A percentile compares a stretch with the other conserved stretches of the same genome.
Conservation (phyloP, 1,140 invertebrate species). For the Dufourea novaeangliae region DNA sequence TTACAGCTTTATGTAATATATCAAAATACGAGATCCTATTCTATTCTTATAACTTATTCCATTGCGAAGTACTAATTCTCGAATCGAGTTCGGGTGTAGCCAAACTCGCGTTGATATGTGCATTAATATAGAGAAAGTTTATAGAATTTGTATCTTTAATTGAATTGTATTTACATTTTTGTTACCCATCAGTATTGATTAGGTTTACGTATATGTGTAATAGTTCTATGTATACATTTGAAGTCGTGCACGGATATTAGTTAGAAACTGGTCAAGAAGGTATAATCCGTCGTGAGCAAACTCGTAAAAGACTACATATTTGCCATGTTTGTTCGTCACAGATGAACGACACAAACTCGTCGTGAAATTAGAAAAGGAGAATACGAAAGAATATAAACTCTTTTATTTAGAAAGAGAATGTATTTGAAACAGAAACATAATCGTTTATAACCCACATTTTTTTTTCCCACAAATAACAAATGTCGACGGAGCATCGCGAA, state of each 20-base stretch:
- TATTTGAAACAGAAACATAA: constrained; percentile 1
- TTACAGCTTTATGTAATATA: constrained; percentile 41
- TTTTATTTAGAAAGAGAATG: constrained; percentile 1
- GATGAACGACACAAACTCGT: constrained; percentile 16
- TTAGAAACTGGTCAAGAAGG: constrained; percentile 30
- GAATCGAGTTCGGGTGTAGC: constrained; percentile 15
- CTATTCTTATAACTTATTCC: constrained; percentile 32
- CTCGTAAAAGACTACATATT: constrained; percentile 31
- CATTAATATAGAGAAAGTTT: constrained; percentile 58
- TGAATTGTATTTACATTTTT: constrained; percentile 52
- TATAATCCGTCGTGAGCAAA: constrained; percentile 40
- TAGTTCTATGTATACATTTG: constrained; percentile 40
- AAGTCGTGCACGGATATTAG: constrained; percentile 30
- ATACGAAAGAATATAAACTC: background rate
- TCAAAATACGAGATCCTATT: constrained; percentile 17
- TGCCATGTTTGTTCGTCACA: background rate
- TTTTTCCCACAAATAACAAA: constrained; percentile 6
- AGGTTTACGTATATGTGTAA: constrained; percentile 47
- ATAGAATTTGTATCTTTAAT: constrained; percentile 46
- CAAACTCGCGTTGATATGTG: constrained; percentile 43
- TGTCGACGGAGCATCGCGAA: background rate
- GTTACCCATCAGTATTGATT: constrained; percentile 54
- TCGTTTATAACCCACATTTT: constrained; percentile 32
- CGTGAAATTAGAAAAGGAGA: constrained; percentile 1
- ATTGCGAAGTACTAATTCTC: constrained; percentile 24